Evolutionary conservation across 2,888 invertebrate species (phyloP).

Genomic region (Flabesymbios commensalis): DNA sequence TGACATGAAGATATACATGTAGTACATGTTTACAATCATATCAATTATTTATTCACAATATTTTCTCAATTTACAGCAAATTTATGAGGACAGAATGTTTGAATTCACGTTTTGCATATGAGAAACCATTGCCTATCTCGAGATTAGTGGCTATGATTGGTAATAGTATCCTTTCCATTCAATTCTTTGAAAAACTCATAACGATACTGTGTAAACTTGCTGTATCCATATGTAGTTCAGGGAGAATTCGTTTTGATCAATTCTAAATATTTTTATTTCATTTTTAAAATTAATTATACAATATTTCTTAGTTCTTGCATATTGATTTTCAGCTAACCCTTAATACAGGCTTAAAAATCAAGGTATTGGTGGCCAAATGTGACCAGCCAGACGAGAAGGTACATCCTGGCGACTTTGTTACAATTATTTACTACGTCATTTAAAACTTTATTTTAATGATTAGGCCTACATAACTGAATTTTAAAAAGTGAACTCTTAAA

Average conservation of each 20-base stretch:
- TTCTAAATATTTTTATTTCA: not conserved
- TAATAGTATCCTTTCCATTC: slow-evolving; percentile 68
- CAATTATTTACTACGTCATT: too few species aligned
- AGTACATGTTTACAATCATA: slow-evolving; percentile 1
- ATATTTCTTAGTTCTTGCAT: not conserved
- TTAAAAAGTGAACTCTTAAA: too few species aligned
- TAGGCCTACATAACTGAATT: too few species aligned
- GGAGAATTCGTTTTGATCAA: not conserved
- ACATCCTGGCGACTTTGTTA: too few species aligned
- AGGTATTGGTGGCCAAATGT: too few species aligned
- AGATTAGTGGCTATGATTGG: slow-evolving; percentile 84
- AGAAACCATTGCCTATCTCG: slow-evolving; percentile 82
- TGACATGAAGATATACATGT: not conserved
- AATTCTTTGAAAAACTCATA: not conserved
- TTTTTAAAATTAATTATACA: not conserved
- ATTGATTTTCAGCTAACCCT: too few species aligned
- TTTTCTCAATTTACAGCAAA: slow-evolving; percentile 65
- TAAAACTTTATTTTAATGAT: too few species aligned
- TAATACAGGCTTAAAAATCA: too few species aligned
- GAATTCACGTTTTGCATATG: slow-evolving; percentile 90
- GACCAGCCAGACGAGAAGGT: too few species aligned
- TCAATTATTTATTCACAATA: not conserved
- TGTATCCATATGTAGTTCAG: too few species aligned
- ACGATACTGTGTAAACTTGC: not conserved
- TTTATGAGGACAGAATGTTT: slow-evolving; percentile 95